Evolutionary conservation across 2,888 invertebrate genomes (phyloP).

Genomic region (Lycaena phlaeas): DNA sequence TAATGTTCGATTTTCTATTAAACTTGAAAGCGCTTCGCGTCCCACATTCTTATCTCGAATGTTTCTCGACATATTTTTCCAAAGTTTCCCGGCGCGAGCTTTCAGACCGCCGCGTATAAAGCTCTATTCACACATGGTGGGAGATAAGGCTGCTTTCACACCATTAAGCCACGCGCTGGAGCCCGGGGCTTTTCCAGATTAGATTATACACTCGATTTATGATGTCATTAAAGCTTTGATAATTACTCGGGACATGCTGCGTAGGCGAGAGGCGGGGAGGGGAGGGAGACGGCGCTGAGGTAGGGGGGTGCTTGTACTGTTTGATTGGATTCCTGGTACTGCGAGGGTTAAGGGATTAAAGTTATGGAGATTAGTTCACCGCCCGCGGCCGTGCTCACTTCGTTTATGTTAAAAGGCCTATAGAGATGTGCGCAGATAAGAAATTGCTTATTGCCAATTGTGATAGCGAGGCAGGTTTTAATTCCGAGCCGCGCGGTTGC

Average conservation of each 20-base stretch:
- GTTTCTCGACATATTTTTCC: conserved; percentile 72
- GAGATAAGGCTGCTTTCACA: conserved; percentile 74
- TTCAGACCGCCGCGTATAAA: conserved; percentile 70
- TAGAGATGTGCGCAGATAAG: conserved; percentile 69
- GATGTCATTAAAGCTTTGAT: conserved; percentile 75
- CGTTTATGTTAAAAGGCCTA: conserved; percentile 69
- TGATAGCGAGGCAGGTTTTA: conserved; percentile 61
- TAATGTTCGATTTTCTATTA: conserved; percentile 74
- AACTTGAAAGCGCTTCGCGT: conserved; percentile 70
- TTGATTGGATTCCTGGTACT: conserved; percentile 73
- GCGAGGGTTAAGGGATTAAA: conserved; percentile 72
- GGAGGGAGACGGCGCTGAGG: conserved; percentile 26
- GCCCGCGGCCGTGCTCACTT: conserved; percentile 63
- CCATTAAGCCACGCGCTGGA: conserved; percentile 71
- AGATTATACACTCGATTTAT: conserved; percentile 75
- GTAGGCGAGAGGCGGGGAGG: conserved; percentile 51
- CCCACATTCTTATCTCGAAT: conserved; percentile 72
- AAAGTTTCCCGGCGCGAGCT: conserved; percentile 71
- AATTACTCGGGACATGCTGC: conserved; percentile 75
- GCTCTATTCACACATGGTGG: conserved; percentile 73
- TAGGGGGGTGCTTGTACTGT: conserved; percentile 63
- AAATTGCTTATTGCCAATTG: conserved; percentile 71
- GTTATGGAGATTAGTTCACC: conserved; percentile 73
- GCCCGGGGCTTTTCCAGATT: conserved; percentile 75
- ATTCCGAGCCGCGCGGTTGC: conserved; percentile 40